phyloP scores from a whole-genome alignment of 2,113 vertebrate genomes.

The Thymallus thymallus region DNA sequence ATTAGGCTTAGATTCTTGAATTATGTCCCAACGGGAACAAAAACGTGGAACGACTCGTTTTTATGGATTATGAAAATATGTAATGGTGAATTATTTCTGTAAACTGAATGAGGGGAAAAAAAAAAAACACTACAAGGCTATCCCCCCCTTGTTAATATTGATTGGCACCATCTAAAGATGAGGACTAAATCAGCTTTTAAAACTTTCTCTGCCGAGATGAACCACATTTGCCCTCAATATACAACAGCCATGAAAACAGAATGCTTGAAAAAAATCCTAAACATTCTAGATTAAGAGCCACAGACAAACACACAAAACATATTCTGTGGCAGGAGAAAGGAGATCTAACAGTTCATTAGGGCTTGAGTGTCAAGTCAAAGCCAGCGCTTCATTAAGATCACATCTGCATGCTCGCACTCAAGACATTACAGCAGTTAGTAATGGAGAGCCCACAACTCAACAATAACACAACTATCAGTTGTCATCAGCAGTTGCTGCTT shows the following conservation, averaged over 20 bases:
- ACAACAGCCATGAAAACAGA: conserved; percentile 15
- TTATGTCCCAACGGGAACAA: conserved; percentile 22
- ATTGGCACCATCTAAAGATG: not conserved
- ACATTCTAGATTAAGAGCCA: conserved; percentile 17
- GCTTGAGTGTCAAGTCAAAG: conserved; percentile 58
- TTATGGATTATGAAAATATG: too few species aligned
- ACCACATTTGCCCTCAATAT: not conserved
- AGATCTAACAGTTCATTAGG: conserved; percentile 49
- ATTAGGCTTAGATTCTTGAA: too few species aligned
- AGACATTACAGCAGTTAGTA: conserved; percentile 48
- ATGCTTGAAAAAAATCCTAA: conserved; percentile 7
- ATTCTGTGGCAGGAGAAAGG: conserved; percentile 11
- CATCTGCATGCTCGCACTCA: conserved; percentile 41
- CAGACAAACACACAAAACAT: conserved; percentile 41
- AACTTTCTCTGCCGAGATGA: not conserved
- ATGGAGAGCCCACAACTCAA: conserved; percentile 49
- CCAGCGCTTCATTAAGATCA: conserved; percentile 61
- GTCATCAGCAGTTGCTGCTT: conserved; percentile 52
- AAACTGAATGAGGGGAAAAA: too few species aligned
- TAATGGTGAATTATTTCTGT: too few species aligned
- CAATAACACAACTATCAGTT: conserved; percentile 54
- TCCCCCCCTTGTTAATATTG: not conserved
- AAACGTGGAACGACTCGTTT: not conserved
- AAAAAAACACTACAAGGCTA: not conserved
- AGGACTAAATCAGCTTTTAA: not conserved